Evolutionary conservation across 2,113 vertebrate genomes (phyloP).

Genomic region (Cervus canadensis): DNA sequence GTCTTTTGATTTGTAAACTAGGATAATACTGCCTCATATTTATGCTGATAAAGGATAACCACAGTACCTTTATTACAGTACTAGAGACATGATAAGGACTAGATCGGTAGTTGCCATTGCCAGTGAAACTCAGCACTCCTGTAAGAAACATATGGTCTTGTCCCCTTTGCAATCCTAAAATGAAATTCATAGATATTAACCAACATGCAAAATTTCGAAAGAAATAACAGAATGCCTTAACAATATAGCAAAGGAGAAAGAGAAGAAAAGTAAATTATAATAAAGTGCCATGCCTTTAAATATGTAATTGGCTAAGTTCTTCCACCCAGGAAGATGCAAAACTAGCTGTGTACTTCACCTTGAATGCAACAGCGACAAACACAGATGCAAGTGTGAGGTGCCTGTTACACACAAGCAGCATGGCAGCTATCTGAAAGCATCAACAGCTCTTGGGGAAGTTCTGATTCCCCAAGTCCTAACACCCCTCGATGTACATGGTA

Average conservation of each 20-base stretch:
- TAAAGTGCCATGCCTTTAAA: neutral
- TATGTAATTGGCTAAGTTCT: neutral
- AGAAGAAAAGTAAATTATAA: neutral
- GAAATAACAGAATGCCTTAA: neutral
- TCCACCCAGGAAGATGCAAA: neutral
- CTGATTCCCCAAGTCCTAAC: neutral
- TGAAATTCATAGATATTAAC: neutral
- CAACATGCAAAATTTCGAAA: neutral
- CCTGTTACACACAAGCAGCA: neutral
- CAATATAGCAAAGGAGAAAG: neutral
- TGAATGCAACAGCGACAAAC: neutral
- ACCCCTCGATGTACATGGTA: accelerated
- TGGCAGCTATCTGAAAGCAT: accelerated
- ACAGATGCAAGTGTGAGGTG: neutral
- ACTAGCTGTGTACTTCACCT: neutral
- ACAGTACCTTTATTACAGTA: too few species aligned
- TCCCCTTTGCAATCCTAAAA: neutral
- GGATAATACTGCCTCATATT: neutral
- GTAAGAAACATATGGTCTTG: neutral
- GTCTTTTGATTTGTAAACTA: neutral
- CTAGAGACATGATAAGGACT: neutral
- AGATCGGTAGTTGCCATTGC: neutral
- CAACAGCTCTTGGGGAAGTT: neutral
- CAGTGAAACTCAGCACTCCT: neutral
- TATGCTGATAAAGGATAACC: neutral